These are phyloP conservation scores for Doris montereyensis DNA, from an alignment of 2,888 invertebrate species.

Conservation along the genomic window DNA sequence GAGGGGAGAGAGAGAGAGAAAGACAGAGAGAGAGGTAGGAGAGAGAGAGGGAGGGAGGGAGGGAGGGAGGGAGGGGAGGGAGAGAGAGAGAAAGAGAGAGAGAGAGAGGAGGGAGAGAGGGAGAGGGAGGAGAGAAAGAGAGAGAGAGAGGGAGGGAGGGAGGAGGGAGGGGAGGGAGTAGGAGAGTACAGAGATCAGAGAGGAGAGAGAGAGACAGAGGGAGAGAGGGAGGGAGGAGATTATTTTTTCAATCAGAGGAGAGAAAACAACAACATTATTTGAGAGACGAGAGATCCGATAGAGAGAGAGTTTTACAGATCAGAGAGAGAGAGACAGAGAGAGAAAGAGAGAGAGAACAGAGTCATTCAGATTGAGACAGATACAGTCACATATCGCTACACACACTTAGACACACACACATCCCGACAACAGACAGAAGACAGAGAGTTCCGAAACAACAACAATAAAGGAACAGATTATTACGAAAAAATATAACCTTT, in stretches of 20 bases:
- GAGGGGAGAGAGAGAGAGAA: not conserved
- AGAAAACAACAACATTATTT: not conserved
- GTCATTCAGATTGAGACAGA: not conserved
- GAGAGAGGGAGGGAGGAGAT: not conserved
- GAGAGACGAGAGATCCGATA: not conserved
- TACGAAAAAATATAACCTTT: too few species aligned
- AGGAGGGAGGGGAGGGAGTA: not conserved
- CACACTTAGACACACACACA: not conserved
- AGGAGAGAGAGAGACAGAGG: not conserved
- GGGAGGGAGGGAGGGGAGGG: not conserved
- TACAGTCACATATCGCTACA: not conserved
- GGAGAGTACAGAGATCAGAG: not conserved
- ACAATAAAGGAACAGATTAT: too few species aligned
- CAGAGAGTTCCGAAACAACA: too few species aligned
- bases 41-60: not conserved
- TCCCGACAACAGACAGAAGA: not conserved
- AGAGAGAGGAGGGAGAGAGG: not conserved
- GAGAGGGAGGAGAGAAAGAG: not conserved
- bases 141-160: not conserved
- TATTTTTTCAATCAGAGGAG: not conserved
- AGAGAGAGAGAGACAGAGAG: constrained; percentile 4
- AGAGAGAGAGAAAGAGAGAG: not conserved
- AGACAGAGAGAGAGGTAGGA: too few species aligned
- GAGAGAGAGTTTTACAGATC: constrained; percentile 3
- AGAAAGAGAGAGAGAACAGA: not conserved